Conservation (phyloP, 1,140 invertebrate species). For the Laupala kohalensis region DNA sequence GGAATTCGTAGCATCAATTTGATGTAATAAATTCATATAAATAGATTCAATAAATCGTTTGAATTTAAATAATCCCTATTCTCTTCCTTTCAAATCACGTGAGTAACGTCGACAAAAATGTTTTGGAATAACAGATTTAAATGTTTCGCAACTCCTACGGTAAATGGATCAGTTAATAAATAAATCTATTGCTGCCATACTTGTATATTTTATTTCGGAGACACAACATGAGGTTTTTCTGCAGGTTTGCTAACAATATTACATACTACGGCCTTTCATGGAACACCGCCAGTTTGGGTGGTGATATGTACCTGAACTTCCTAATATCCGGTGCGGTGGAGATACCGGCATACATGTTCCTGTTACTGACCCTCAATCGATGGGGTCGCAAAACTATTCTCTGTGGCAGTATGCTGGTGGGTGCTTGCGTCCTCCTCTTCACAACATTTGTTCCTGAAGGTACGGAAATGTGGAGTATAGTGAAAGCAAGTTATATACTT, state of each 20-base stretch:
- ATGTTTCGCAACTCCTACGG: constrained; percentile 8
- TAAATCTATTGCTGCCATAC: no score
- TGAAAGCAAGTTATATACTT: not conserved
- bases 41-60: no score
- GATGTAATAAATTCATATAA: no score
- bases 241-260: constrained; percentile 62
- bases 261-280: constrained; percentile 72
- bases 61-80: no score
- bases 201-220: not conserved
- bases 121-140: no score
- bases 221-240: constrained; percentile 17
- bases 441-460: constrained; percentile 43
- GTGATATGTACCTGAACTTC: constrained; percentile 61
- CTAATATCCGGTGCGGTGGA: constrained; percentile 61
- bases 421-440: constrained; percentile 44
- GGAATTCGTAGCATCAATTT: no score
- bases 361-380: constrained; percentile 53
- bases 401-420: constrained; percentile 52
- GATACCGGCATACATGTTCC: constrained; percentile 56
- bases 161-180: not conserved
- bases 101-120: no score
- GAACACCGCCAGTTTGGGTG: constrained; percentile 58
- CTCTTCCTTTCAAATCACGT: no score
- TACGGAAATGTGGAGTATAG: constrained; percentile 18
- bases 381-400: constrained; percentile 56